Evolutionary conservation across 2,888 invertebrate species (phyloP), one percentile per base, ranked within the genome.

Genomic region (Drosophila kambysellisi): DNA sequence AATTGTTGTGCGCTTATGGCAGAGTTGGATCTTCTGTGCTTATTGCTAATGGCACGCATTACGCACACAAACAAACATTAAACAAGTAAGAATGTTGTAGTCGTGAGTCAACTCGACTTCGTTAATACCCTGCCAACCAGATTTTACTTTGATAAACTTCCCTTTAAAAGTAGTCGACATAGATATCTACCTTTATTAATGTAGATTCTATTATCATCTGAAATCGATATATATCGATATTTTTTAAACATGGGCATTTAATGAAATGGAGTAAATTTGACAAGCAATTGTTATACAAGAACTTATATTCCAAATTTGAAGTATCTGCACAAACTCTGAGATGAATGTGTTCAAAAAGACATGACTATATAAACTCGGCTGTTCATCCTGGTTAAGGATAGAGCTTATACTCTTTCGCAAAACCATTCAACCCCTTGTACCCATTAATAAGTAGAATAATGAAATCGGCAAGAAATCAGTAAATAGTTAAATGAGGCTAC

Each of bases 1-100:
- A 83, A 83, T 83, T 89, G 86, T 88, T 68, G 63, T 69, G 62
- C 70, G 66, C 75, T 48, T 59, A 29, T 20, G 48, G 43, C n/a
- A 66, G 46, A 66, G 46, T 65, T 39, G 56, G 56, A 57, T 60
- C 20, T 39, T 15, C 8, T 56, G 32, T 29, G 17, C 39, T 37
- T 32, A 50, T 17, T 35, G 35, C 30, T 66, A 66, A 66, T 43
- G 32, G 35, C 52, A 15, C 30, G 30, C n/a, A 15, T 62, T 37
- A 50, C 29, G 29, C 50, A 30, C n/a, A n/a, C 25, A 20, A 46
- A 25, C 25, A 25, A 46, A 25, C 15, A 46, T 25, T 8, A 46
- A 15, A 8, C 20, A 20, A 46, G 46, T 25, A 8, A 4, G 20
- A 46, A 8, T 25, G 15, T 8, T 15, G 20, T 15, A 15, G 15